Base-by-base conservation (phyloP, 2,888 invertebrate species). In the Campaea margaritaria region DNA sequence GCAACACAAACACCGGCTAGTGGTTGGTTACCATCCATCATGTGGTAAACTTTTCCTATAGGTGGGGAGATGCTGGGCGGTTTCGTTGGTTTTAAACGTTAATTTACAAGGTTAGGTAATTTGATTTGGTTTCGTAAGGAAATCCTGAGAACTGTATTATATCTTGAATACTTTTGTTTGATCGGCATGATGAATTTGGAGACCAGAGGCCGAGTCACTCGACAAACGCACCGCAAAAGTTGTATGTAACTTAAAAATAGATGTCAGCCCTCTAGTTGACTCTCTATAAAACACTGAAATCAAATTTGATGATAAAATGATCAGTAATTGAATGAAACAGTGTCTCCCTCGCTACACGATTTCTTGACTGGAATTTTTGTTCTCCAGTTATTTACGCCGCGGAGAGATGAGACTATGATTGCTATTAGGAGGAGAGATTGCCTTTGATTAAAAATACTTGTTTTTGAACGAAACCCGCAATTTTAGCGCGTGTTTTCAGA, bases 21-120 rank as follows among this genome's bases (percentile, higher is more conserved):
- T 34, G 46, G n/a, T n/a, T n/a, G n/a, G n/a, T n/a, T 42, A 4
- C 52, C 16, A 59, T 59, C 59, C 45, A 59, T 59, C 59, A 59
- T 59, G 45, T 44, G 48, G 44, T 43, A 31, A 53, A 53, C 41
- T 53, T 58, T 53, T 47, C 28, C 16, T 13, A 11, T 34, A 51
- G 36, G 21, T 39, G 5, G n/a, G 28, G 36, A 47, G 48, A 10
- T 2, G 1, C 16, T 44, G 50, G 10, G 2, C 14, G 0, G 4
- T 7, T 38, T 15, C 38, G 14, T 49, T 49, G 31, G 31, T 3
- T 31, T 3, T 7, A 7, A 1, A 7, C 10, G 31, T 31, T 31
- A 3, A 10, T 31, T 31, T 9, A 9, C n/a, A n/a, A n/a, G n/a
- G n/a, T n/a, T n/a, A n/a, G n/a, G n/a, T n/a, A n/a, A n/a, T n/a